Evolutionary conservation across 2,888 invertebrate species (phyloP).

Genomic region (Pseudococcus jackbeardsleyi): DNA sequence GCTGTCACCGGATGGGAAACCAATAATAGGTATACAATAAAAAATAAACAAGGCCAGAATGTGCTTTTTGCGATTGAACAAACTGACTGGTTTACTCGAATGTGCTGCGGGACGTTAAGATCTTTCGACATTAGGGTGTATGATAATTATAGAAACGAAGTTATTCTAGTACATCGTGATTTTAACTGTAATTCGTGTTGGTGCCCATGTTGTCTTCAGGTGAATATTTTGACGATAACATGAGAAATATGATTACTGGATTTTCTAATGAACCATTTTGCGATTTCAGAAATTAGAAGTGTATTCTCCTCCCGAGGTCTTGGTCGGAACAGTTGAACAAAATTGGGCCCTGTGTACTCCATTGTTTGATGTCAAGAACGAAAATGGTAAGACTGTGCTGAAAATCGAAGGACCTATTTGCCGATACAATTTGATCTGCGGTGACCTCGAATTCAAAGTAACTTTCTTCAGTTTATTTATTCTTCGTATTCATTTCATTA

Average conservation of each 20-base stretch:
- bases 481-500: not conserved
- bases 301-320: slow-evolving; percentile 79
- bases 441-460: slow-evolving; percentile 83
- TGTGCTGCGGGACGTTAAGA: slow-evolving; percentile 83
- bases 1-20: slow-evolving; percentile 74
- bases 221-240: not conserved
- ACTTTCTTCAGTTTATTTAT: not conserved
- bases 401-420: slow-evolving; percentile 81
- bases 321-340: slow-evolving; percentile 81
- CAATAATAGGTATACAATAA: slow-evolving; percentile 88
- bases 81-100: slow-evolving; percentile 86
- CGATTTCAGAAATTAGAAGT: slow-evolving; percentile 81
- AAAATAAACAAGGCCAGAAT: slow-evolving; percentile 84
- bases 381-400: slow-evolving; percentile 80
- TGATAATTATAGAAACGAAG: slow-evolving; percentile 85
- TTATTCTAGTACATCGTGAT: slow-evolving; percentile 87
- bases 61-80: slow-evolving; percentile 87
- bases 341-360: slow-evolving; percentile 83
- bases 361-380: slow-evolving; percentile 81
- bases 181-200: slow-evolving; percentile 86
- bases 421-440: slow-evolving; percentile 81
- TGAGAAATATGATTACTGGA: not conserved
- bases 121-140: slow-evolving; percentile 90
- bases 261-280: not conserved
- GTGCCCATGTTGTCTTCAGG: slow-evolving; percentile 76